These are phyloP conservation scores for Alexandromys fortis DNA, from an alignment of 2,113 vertebrate genomes.

Conservation along the genomic window DNA sequence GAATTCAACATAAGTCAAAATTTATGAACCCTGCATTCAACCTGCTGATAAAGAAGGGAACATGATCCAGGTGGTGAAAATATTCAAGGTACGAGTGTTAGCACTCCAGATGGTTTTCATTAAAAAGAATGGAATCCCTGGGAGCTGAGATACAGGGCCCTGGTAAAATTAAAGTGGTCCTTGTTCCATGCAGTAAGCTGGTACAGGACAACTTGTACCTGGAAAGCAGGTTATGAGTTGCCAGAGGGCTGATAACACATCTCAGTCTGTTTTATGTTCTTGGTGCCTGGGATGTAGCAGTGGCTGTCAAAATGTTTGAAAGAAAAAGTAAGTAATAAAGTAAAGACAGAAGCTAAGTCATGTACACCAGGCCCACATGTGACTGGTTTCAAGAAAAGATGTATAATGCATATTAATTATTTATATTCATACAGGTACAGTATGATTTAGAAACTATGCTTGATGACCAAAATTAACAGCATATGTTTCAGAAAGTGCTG, in stretches of 20 bases:
- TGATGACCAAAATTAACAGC: neutral
- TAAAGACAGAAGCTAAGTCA: neutral
- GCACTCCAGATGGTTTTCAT: neutral
- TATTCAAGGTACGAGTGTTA: neutral
- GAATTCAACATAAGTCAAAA: neutral
- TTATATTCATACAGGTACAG: neutral
- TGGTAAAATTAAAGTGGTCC: no score
- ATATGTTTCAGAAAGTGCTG: neutral
- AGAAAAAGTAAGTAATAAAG: neutral
- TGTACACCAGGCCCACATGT: neutral
- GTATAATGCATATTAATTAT: neutral
- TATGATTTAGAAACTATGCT: neutral
- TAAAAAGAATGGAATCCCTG: neutral
- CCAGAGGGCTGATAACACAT: neutral
- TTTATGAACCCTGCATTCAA: neutral
- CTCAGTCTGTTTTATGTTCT: neutral
- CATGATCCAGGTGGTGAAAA: neutral
- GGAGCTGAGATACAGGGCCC: neutral
- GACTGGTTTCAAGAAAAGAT: neutral
- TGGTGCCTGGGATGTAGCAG: neutral
- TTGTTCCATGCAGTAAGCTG: neutral
- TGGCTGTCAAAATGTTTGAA: neutral
- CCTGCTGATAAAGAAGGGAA: neutral
- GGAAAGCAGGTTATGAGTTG: neutral
- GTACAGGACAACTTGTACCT: neutral